phyloP scores from a whole-genome alignment of 2,797 vertebrate species.

The Nyctibius grandis region DNA sequence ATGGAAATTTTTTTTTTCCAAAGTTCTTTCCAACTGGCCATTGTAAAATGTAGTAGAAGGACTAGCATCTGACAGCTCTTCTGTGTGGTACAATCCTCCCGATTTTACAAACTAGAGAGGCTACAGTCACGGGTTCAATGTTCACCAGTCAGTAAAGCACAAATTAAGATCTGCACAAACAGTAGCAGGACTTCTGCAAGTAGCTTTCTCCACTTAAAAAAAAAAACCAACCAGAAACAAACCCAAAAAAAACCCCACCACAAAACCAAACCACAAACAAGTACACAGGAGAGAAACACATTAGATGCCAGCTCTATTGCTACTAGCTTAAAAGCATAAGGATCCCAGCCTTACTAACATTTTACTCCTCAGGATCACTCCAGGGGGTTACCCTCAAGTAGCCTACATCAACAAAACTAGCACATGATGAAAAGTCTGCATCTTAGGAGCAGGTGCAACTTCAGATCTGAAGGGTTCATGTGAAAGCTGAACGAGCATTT shows the following conservation, averaged over 20 bases:
- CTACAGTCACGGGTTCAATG: not conserved
- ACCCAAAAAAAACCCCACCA: no score
- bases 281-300: not conserved
- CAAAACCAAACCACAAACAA: not conserved
- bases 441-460: not conserved
- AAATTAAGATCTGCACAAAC: not conserved
- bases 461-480: not conserved
- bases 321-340: not conserved
- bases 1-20: not conserved
- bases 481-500: not conserved
- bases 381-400: not conserved
- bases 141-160: not conserved
- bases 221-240: not conserved
- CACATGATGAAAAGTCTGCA: not conserved
- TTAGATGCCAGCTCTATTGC: not conserved
- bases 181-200: not conserved
- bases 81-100: not conserved
- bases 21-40: not conserved
- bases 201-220: not conserved
- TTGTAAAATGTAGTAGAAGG: not conserved
- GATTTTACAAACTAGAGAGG: not conserved
- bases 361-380: not conserved
- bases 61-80: not conserved
- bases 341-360: not conserved
- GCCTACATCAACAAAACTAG: not conserved